A percentile compares a stretch with the other conserved stretches of the same genome.
Conservation (phyloP, 2,113 vertebrate species). For the Nannobrachium achirus region DNA sequence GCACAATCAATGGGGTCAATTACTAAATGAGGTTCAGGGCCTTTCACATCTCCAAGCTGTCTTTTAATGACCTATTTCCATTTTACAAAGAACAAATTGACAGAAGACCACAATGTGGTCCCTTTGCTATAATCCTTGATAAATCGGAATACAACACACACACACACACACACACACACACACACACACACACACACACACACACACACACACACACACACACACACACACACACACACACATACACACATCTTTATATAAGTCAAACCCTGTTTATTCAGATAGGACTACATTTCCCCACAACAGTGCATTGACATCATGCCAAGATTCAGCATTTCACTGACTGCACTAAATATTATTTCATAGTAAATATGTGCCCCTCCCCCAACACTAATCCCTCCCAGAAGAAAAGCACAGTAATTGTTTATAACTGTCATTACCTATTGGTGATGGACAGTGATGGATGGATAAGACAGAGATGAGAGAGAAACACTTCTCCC, state of each 20-base stretch:
- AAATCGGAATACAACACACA: too few species aligned
- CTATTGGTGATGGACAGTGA: slow-evolving; percentile 39
- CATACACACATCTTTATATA: too few species aligned
- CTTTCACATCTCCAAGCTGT: neutral
- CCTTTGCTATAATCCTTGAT: too few species aligned
- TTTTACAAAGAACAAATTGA: slow-evolving; percentile 1
- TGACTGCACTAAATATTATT: neutral
- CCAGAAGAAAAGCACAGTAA: neutral
- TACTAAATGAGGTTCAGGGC: neutral
- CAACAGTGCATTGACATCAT: too few species aligned
- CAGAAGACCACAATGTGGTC: too few species aligned
- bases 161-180: too few species aligned
- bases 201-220: too few species aligned
- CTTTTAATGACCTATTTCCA: neutral
- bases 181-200: too few species aligned
- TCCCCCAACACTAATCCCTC: slow-evolving; percentile 5
- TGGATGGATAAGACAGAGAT: slow-evolving; percentile 55
- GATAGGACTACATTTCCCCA: too few species aligned
- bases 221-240: too few species aligned
- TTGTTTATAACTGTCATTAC: slow-evolving; percentile 36
- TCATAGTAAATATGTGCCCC: neutral
- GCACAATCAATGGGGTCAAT: slow-evolving; percentile 16
- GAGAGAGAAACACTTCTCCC: slow-evolving; percentile 43
- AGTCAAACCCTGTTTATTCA: too few species aligned
- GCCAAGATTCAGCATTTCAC: too few species aligned